Conservation (phyloP, 2,888 invertebrate species). For the Papilio elwesi region DNA sequence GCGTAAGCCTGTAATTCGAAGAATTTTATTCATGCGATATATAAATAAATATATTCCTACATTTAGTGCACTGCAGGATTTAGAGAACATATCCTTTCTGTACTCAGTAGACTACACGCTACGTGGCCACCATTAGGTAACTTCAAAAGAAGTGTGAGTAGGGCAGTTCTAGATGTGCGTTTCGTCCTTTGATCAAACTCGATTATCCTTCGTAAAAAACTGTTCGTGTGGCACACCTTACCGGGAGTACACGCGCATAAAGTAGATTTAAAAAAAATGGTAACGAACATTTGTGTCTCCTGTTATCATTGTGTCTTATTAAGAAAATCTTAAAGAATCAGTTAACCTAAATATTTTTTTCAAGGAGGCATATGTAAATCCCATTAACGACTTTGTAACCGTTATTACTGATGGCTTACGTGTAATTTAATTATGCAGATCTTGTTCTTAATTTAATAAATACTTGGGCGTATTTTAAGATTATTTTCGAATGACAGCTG, state of each 20-base stretch:
- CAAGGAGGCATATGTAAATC: constrained; percentile 4
- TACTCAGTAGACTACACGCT: too few species aligned
- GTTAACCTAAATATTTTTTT: constrained; percentile 6
- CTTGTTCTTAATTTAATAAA: constrained; percentile 12
- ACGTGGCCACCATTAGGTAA: too few species aligned
- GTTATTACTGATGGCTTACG: not conserved
- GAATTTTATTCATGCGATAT: too few species aligned
- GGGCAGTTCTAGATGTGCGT: too few species aligned
- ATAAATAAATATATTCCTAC: too few species aligned
- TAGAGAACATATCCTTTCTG: too few species aligned
- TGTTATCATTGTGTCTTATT: not conserved
- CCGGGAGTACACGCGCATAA: not conserved
- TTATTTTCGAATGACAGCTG: not conserved
- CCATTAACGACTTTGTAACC: constrained; percentile 19
- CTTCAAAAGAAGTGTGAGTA: too few species aligned
- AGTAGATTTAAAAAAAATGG: not conserved
- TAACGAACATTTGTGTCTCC: not conserved
- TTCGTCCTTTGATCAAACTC: too few species aligned
- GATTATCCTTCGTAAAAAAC: too few species aligned
- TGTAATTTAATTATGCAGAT: constrained; percentile 17
- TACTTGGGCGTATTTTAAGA: not conserved
- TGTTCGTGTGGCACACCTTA: not conserved
- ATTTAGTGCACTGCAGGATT: too few species aligned
- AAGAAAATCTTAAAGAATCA: constrained; percentile 13
- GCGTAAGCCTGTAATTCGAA: too few species aligned